Conservation (phyloP, 2,797 vertebrate genomes). For the Enteromius unitaeniatus region DNA sequence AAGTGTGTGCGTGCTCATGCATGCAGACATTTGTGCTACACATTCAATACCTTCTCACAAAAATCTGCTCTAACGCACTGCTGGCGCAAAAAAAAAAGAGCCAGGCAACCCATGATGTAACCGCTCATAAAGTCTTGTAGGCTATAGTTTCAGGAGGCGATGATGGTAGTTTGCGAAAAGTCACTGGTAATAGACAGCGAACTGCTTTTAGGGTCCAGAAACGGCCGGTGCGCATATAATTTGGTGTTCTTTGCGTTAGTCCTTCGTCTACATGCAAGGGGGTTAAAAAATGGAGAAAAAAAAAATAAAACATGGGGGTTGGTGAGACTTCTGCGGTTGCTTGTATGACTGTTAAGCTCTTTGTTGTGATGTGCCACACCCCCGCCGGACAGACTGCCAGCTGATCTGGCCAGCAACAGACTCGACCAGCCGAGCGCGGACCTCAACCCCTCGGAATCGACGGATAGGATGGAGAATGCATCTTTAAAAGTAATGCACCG, state of each 20-base stretch:
- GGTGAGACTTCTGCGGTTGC: slow-evolving; percentile 73
- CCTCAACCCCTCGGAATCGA: neutral
- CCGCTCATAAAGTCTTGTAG: slow-evolving; percentile 45
- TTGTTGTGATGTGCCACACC: slow-evolving; percentile 88
- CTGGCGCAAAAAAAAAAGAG: neutral
- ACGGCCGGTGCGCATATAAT: neutral
- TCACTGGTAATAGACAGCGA: slow-evolving; percentile 54
- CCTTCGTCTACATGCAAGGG: slow-evolving; percentile 47
- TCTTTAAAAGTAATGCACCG: neutral
- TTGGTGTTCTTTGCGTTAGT: slow-evolving; percentile 55
- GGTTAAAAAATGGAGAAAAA: slow-evolving; percentile 58
- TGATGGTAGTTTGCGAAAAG: slow-evolving; percentile 62
- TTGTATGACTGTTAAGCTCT: slow-evolving; percentile 78
- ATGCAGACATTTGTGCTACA: neutral
- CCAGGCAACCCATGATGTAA: slow-evolving; percentile 48
- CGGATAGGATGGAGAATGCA: neutral
- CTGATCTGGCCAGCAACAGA: slow-evolving; percentile 91
- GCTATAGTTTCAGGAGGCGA: slow-evolving; percentile 35
- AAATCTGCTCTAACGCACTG: neutral
- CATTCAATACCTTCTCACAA: neutral
- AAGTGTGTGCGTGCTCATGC: slow-evolving; percentile 1
- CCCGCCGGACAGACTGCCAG: slow-evolving; percentile 83
- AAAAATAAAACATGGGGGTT: slow-evolving; percentile 70
- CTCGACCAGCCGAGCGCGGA: slow-evolving; percentile 80
- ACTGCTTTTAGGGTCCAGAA: slow-evolving; percentile 1